Conservation (phyloP, 2,797 vertebrate species). For the Pipistrellus kuhlii region DNA sequence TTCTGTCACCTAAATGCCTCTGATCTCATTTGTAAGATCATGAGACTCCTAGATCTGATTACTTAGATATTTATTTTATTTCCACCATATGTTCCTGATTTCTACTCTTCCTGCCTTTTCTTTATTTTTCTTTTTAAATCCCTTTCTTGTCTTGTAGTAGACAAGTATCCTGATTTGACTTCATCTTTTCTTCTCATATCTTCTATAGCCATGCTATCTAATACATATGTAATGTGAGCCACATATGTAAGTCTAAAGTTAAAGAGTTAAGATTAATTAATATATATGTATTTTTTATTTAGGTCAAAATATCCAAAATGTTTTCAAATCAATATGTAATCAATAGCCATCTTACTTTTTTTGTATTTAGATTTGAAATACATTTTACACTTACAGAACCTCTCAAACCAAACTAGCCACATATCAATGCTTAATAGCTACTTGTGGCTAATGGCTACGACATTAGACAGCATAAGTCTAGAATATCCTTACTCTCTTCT, state of each 20-base stretch:
- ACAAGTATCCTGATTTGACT: conserved; percentile 6
- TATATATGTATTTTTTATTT: background rate
- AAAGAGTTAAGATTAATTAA: conserved; percentile 8
- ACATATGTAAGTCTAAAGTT: background rate
- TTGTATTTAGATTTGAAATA: conserved; percentile 4
- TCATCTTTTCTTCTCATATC: background rate
- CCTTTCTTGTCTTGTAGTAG: background rate
- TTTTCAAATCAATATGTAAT: background rate
- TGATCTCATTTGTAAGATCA: background rate
- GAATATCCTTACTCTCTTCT: background rate
- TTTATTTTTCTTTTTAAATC: background rate
- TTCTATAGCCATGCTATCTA: background rate
- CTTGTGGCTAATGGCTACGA: background rate
- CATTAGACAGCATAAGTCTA: background rate
- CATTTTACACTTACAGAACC: background rate
- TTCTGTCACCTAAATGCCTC: background rate
- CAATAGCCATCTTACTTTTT: background rate
- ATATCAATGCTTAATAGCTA: background rate
- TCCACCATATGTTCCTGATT: background rate
- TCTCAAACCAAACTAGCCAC: background rate
- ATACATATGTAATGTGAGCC: background rate
- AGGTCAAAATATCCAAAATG: background rate
- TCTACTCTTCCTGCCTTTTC: background rate
- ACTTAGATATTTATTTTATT: conserved; percentile 9
- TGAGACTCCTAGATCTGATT: background rate